phyloP scores from a whole-genome alignment of 2,113 vertebrate genomes.

The Phalacrocorax carbo region DNA sequence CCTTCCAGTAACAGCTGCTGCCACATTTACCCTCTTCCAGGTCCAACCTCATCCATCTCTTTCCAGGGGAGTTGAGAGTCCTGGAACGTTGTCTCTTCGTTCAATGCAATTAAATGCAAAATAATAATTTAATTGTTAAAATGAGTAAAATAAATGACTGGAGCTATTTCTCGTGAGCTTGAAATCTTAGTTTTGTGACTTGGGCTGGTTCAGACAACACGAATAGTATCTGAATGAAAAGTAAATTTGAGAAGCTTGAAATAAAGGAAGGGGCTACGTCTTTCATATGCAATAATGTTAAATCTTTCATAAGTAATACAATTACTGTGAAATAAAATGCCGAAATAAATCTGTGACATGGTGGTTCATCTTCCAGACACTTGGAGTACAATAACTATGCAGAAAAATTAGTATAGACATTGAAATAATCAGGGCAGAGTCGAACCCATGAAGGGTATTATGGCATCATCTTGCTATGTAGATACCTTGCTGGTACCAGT shows the following conservation, averaged over 20 bases:
- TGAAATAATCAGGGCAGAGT: neutral
- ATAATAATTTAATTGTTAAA: neutral
- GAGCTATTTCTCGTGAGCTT: neutral
- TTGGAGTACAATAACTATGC: neutral
- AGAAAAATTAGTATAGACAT: neutral
- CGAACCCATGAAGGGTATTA: neutral
- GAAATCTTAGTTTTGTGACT: neutral
- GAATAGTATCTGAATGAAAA: neutral
- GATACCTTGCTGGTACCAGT: neutral
- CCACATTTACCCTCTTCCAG: neutral
- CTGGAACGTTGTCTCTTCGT: neutral
- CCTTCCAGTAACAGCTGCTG: neutral
- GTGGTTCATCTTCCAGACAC: neutral
- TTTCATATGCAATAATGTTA: neutral
- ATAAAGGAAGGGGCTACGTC: neutral
- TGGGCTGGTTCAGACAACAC: neutral
- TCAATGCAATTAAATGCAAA: neutral
- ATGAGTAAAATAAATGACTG: neutral
- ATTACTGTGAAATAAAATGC: neutral
- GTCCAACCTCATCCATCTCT: neutral
- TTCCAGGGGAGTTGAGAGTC: neutral
- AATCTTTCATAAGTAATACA: neutral
- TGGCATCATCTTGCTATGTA: neutral
- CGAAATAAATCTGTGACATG: neutral
- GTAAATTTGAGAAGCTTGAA: neutral